A percentile compares a stretch with the other conserved stretches of the same genome.
phyloP scores from a whole-genome alignment of 2,888 invertebrate species.

The Andrena camellia region DNA sequence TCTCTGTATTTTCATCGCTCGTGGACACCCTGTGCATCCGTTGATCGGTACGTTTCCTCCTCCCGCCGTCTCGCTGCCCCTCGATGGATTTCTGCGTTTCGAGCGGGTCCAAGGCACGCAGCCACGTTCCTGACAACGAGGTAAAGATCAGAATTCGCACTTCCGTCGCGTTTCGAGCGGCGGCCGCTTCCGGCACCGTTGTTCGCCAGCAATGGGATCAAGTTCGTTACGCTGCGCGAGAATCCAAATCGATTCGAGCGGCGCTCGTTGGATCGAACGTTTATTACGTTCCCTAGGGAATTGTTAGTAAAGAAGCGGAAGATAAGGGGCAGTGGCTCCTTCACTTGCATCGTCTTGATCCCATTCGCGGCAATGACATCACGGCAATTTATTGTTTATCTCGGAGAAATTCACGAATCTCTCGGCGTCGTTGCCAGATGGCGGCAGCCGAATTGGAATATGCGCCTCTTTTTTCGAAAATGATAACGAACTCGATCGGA shows the following conservation, averaged over 20 bases:
- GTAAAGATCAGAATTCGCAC: conserved; percentile 51
- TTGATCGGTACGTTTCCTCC: conserved; percentile 15
- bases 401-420: background rate
- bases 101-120: conserved; percentile 18
- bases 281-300: background rate
- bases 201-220: conserved; percentile 19
- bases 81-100: conserved; percentile 28
- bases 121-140: conserved; percentile 44
- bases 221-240: conserved; percentile 5
- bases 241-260: background rate
- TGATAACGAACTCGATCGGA: background rate
- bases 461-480: background rate
- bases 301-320: background rate
- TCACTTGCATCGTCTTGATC: background rate
- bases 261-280: background rate
- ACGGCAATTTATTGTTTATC: background rate
- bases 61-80: conserved; percentile 6
- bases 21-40: background rate
- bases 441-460: background rate
- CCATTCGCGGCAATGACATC: background rate
- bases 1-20: background rate
- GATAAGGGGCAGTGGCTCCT: no score
- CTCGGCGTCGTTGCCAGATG: background rate
- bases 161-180: conserved; percentile 29
- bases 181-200: conserved; percentile 22